Conservation (phyloP, 2,113 vertebrate genomes). For the Hyperoodon ampullatus region DNA sequence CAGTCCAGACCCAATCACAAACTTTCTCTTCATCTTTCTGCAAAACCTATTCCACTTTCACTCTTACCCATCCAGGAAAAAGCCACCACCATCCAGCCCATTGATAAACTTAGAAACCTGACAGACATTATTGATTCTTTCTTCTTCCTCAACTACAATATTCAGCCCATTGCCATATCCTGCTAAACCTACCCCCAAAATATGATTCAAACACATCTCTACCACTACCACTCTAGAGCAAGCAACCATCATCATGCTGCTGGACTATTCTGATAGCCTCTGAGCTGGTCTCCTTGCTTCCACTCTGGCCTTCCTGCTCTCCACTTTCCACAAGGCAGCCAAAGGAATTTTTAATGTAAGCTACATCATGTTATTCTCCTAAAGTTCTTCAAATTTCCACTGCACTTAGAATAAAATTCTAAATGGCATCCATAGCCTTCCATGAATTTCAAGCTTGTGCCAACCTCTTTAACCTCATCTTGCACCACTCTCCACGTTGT, state of each 20-base stretch:
- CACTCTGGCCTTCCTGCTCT: not conserved
- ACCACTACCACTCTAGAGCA: not conserved
- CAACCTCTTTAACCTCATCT: not conserved
- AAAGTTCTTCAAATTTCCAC: constrained; percentile 1
- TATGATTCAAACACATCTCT: not conserved
- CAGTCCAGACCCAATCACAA: not conserved
- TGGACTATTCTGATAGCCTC: not conserved
- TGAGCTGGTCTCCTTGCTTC: not conserved
- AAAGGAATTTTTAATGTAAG: not conserved
- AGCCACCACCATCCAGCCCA: not conserved
- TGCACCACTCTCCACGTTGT: not conserved
- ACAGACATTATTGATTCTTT: not conserved
- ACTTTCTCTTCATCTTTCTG: not conserved
- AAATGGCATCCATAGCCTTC: not conserved
- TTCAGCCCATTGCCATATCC: not conserved
- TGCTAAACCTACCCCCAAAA: not conserved
- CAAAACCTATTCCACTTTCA: not conserved
- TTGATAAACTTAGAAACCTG: not conserved
- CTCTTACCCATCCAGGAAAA: not conserved
- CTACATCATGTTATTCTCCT: not conserved
- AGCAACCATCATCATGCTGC: not conserved
- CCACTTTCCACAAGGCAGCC: not conserved
- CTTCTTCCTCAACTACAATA: not conserved
- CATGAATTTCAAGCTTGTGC: not conserved
- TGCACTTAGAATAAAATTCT: not conserved